phyloP scores from a whole-genome alignment of 2,797 vertebrate genomes.

The Microhierax caerulescens region DNA sequence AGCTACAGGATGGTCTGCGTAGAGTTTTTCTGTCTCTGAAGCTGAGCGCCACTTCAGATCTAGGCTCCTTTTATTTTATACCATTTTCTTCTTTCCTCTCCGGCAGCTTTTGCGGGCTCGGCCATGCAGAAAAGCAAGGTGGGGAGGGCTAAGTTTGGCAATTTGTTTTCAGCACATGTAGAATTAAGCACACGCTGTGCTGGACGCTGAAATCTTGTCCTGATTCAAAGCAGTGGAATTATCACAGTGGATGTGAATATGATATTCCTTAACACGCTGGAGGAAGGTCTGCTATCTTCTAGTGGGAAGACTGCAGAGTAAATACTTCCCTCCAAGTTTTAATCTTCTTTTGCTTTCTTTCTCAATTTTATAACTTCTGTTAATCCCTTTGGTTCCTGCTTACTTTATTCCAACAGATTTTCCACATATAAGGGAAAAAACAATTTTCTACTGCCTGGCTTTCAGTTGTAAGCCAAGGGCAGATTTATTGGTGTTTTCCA shows the following conservation, averaged over 20 bases:
- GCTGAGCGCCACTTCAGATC: not conserved
- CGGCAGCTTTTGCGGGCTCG: not conserved
- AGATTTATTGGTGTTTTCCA: constrained; percentile 3
- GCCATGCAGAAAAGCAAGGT: not conserved
- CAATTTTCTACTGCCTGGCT: not conserved
- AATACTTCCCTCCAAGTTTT: not conserved
- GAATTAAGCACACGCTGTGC: not conserved
- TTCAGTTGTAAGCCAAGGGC: not conserved
- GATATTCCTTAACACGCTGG: not conserved
- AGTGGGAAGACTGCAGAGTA: not conserved
- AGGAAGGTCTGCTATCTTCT: not conserved
- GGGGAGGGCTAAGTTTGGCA: not conserved
- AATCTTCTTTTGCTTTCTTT: not conserved
- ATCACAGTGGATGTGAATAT: not conserved
- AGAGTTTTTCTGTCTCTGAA: not conserved
- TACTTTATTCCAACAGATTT: not conserved
- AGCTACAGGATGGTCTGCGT: not conserved
- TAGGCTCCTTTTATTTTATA: not conserved
- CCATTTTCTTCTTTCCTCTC: not conserved
- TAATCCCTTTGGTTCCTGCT: not conserved
- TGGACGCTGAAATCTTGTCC: not conserved
- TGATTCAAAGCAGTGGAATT: not conserved
- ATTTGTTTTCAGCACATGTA: not conserved
- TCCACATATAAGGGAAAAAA: not conserved
- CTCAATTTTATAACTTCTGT: not conserved